Evolutionary conservation across 2,888 invertebrate genomes (phyloP), one percentile per base, ranked within the genome.

Genomic region (Trisateles emortualis): DNA sequence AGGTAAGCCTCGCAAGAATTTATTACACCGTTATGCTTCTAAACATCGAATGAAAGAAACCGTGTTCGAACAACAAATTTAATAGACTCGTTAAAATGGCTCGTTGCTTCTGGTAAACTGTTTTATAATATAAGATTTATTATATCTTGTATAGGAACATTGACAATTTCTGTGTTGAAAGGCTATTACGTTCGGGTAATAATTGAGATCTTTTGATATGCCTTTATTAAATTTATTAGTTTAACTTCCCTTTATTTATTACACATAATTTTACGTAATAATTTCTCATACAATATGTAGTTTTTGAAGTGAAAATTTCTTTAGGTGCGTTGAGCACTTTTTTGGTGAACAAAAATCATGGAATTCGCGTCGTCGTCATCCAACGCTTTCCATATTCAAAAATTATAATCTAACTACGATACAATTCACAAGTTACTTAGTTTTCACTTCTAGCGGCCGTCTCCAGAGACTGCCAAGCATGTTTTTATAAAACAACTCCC

Each of bases 1-100:
- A 87, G 87, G 86, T 84, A 79, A 79, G 76, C 80, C 82, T 79
- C 72, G 76, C 70, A 78, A 79, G 79, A 85, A 90, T 90, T 88
- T 87, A 88, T 88, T 83, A 81, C 74, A 59, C 68, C 70, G 74
- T 77, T 76, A 78, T 73, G 64, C 73, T 80, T 72, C 59, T 76
- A 78, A 80, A 74, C 75, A 75, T 73, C 64, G 66, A 78, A 72
- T 78, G 72, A 81, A 84, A 79, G 73, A 77, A 84, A 76, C 63
- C 76, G 68, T 74, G 68, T 64, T 73, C 70, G 62, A 70, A 76
- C 68, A 78, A 68, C 69, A 71, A 73, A 76, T 68, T 70, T 74
- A 71, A 74, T 72, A 65, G 71, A 72, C 71, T 76, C 61, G 65
- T 76, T 76, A 72, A 67, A 64, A 63, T 57, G 63, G 36, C 44